Evolutionary conservation across 2,888 invertebrate species (phyloP).

Genomic region (Heliconius ismenius): DNA sequence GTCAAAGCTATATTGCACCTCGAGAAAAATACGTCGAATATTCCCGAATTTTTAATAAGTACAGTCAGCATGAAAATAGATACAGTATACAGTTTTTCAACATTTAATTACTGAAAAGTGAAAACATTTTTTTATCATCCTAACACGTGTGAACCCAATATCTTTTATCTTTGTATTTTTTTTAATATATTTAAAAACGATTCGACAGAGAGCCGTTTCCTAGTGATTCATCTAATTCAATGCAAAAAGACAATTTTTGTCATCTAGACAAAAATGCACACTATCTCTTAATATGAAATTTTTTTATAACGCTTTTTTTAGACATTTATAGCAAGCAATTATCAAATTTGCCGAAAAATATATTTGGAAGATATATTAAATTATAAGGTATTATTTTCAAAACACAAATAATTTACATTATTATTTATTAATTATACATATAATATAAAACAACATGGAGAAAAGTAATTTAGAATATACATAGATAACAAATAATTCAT

Average conservation of each 20-base stretch:
- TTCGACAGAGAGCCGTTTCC: background rate
- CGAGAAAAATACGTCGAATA: background rate
- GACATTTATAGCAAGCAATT: background rate
- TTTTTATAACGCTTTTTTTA: too few species aligned
- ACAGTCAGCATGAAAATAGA: background rate
- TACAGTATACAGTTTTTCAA: too few species aligned
- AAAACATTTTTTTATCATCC: too few species aligned
- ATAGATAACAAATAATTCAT: slow-evolving; percentile 1
- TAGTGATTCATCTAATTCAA: background rate
- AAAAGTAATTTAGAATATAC: slow-evolving; percentile 10
- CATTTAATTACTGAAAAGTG: too few species aligned
- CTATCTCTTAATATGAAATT: too few species aligned
- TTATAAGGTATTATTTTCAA: background rate
- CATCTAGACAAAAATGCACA: too few species aligned
- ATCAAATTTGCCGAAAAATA: background rate
- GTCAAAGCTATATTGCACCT: background rate
- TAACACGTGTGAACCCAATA: too few species aligned
- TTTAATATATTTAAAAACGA: background rate
- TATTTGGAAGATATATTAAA: background rate
- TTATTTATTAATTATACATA: slow-evolving; percentile 15
- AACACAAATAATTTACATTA: background rate
- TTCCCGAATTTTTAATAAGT: background rate
- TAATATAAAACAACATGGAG: background rate
- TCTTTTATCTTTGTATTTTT: background rate
- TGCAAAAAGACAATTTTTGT: background rate